phyloP scores from a whole-genome alignment of 2,888 invertebrate species.

The Agriopis leucophaearia region DNA sequence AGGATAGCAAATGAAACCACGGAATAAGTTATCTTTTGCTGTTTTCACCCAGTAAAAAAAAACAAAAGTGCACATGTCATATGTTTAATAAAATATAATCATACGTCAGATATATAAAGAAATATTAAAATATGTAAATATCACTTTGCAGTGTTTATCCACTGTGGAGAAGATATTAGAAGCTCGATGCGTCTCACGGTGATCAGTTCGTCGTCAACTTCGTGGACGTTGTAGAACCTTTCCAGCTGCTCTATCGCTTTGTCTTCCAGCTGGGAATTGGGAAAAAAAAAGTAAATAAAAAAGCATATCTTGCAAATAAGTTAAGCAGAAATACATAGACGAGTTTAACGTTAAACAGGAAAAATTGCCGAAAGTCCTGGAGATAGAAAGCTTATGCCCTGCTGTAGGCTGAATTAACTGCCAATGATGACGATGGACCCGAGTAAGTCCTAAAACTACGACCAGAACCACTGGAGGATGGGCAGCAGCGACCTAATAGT shows the following conservation, averaged over 20 bases:
- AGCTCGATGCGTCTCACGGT: constrained; percentile 89
- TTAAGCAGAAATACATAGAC: no score
- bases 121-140: constrained; percentile 61
- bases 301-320: neutral
- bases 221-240: constrained; percentile 90
- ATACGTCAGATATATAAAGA: constrained; percentile 21
- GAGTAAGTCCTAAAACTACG: no score
- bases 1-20: no score
- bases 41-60: neutral
- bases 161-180: constrained; percentile 87
- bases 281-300: neutral
- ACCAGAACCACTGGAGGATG: no score
- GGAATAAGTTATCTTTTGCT: no score
- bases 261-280: constrained; percentile 90
- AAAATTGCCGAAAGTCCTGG: no score
- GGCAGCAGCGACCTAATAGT: no score
- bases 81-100: constrained; percentile 32
- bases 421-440: no score
- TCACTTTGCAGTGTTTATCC: constrained; percentile 84
- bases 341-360: no score
- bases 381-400: no score
- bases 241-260: constrained; percentile 93
- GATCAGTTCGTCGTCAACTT: constrained; percentile 90
- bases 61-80: constrained; percentile 26
- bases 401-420: no score